Evolutionary conservation across 2,888 invertebrate species (phyloP).

Genomic region (Tyria jacobaeae): DNA sequence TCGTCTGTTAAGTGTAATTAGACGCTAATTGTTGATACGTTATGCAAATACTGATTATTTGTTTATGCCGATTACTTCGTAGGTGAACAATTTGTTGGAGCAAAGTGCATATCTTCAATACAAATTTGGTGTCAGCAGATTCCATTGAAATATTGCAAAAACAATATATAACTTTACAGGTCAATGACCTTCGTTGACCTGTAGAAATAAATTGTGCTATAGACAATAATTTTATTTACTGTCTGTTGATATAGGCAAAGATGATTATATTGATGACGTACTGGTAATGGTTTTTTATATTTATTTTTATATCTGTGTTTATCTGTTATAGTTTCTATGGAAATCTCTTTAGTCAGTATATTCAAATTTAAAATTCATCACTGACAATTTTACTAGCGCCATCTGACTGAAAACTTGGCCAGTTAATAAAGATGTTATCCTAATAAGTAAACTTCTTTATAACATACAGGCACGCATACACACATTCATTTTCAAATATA

Average conservation of each 20-base stretch:
- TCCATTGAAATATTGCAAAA: conserved; percentile 9
- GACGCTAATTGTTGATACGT: conserved; percentile 26
- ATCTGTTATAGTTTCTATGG: neutral
- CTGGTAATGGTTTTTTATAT: neutral
- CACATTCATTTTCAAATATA: neutral
- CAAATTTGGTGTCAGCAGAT: conserved; percentile 11
- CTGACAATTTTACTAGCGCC: neutral
- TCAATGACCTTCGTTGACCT: conserved; percentile 18
- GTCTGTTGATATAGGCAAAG: neutral
- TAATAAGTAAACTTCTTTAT: no score
- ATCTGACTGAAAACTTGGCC: neutral
- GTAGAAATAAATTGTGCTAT: neutral
- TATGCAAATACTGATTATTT: conserved; percentile 34
- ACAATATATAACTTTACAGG: conserved; percentile 2
- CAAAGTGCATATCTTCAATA: conserved; percentile 39
- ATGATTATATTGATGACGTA: neutral
- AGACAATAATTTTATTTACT: neutral
- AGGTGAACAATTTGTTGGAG: conserved; percentile 27
- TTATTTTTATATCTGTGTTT: neutral
- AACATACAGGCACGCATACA: no score
- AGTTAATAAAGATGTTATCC: neutral
- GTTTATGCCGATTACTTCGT: conserved; percentile 29
- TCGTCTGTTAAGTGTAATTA: conserved; percentile 12
- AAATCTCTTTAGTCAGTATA: neutral
- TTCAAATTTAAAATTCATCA: neutral